Conservation (phyloP, 2,113 vertebrate genomes). For the Petrocephalus microphthalmus region DNA sequence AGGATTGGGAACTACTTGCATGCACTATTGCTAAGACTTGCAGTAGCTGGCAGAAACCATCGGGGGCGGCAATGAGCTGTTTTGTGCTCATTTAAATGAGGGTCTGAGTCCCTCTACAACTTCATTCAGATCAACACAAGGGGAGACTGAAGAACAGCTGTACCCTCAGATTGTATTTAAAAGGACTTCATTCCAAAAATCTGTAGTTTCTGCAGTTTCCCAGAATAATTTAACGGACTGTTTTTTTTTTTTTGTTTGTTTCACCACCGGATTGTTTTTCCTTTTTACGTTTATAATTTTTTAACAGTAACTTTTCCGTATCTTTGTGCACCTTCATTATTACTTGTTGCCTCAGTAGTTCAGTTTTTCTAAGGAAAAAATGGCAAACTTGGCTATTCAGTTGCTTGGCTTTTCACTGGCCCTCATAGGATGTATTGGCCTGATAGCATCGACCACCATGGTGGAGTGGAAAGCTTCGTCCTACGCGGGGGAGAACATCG, state of each 20-base stretch:
- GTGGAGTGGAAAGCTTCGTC: constrained; percentile 90
- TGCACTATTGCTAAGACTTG: background rate
- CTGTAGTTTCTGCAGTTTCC: background rate
- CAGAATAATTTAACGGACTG: background rate
- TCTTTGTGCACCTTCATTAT: background rate
- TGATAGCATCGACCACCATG: constrained; percentile 75
- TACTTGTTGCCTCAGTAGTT: no score
- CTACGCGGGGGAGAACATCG: constrained; percentile 82
- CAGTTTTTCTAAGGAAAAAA: constrained; percentile 23
- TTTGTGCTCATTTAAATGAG: constrained; percentile 6
- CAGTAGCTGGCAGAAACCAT: background rate
- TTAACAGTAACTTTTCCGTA: background rate
- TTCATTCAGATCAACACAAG: constrained; percentile 8
- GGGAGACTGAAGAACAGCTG: background rate
- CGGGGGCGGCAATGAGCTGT: constrained; percentile 3
- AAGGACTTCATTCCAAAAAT: background rate
- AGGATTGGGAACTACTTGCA: background rate
- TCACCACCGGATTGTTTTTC: background rate
- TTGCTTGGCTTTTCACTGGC: constrained; percentile 78
- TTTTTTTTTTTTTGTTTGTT: constrained; percentile 2
- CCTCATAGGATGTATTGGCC: constrained; percentile 75
- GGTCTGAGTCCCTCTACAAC: background rate
- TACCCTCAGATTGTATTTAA: background rate
- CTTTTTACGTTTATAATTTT: background rate
- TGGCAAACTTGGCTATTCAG: constrained; percentile 85